Evolutionary conservation across 2,113 vertebrate species (phyloP), one percentile per base, ranked within the genome.

Genomic region (Ailurus styani): DNA sequence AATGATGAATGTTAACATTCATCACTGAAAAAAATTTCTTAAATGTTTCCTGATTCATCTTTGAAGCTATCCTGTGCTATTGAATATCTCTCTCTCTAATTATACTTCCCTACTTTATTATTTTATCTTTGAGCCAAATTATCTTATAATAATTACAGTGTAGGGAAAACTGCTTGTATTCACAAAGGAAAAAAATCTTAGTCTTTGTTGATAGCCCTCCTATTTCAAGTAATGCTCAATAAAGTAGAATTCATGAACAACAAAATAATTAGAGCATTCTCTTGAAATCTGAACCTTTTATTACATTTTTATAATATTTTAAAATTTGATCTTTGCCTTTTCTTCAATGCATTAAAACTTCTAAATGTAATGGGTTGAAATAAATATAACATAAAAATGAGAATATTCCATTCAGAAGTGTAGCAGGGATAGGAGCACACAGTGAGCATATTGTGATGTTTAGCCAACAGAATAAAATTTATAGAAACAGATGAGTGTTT

Each of bases 121-220:
- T 82, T 96, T 96, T 75, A 81, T 47, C n/a, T 97, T 78, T 95
- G 27, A 85, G 54, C 70, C 37, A 87, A 90, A 92, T 85, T 91
- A n/a, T 77, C 34, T 40, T 57, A 60, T 34, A 66, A 57, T 92
- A 91, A 95, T 95, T 70, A 68, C 18, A 84, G 11, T 79, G 4
- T 21, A 87, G 12, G 31, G 62, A 94, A 81, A 96, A 57, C 12
- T 64, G 29, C 45, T 93, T 81, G 54, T 1, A 37, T 3, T 70
- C 29, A 75, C 40, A 57, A 77, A 93, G 50, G 50, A 75, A 83
- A 91, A 91, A 64, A 50, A 52, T 31, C 21, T 82, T 88, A 52
- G 13, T 66, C 31, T 72, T 40, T 88, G 42, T 87, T 83, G 42
- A 84, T 52, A 77, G 2, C 7, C 15, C 27, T 66, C 42, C 90